phyloP scores from a whole-genome alignment of 2,113 vertebrate species.

The Leptobrachium leishanense region DNA sequence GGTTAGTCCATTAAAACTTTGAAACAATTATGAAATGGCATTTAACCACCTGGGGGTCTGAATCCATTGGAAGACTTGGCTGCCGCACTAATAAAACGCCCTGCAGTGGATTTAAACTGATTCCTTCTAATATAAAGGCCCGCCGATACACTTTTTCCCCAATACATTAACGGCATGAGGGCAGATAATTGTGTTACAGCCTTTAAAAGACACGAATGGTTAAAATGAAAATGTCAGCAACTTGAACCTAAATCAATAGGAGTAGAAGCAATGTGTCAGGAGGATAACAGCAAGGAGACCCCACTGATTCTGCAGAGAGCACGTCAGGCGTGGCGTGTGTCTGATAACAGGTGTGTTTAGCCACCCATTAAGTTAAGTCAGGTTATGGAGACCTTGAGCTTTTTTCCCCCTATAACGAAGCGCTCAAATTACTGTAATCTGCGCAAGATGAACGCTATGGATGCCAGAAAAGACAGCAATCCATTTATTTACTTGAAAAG shows the following conservation, averaged over 20 bases:
- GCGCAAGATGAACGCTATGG: neutral
- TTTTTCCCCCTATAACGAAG: no score
- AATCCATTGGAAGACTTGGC: no score
- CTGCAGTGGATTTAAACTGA: no score
- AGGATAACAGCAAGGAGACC: neutral
- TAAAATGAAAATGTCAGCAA: conserved; percentile 21
- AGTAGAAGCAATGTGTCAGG: neutral
- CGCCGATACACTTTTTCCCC: no score
- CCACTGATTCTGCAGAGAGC: neutral
- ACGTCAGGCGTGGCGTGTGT: neutral
- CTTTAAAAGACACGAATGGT: neutral
- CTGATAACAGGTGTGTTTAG: neutral
- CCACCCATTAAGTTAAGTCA: neutral
- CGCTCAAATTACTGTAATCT: neutral
- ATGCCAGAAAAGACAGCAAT: neutral
- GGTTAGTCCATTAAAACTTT: no score
- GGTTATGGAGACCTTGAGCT: neutral
- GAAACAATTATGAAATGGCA: no score
- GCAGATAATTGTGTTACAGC: neutral
- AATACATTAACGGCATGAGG: no score
- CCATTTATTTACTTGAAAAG: no score
- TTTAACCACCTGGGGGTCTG: no score
- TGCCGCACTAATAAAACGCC: no score
- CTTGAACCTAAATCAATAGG: conserved; percentile 18
- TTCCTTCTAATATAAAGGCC: no score